These are phyloP conservation scores for Hyppa rectilinea DNA, from an alignment of 2,888 invertebrate species.

Conservation along the genomic window DNA sequence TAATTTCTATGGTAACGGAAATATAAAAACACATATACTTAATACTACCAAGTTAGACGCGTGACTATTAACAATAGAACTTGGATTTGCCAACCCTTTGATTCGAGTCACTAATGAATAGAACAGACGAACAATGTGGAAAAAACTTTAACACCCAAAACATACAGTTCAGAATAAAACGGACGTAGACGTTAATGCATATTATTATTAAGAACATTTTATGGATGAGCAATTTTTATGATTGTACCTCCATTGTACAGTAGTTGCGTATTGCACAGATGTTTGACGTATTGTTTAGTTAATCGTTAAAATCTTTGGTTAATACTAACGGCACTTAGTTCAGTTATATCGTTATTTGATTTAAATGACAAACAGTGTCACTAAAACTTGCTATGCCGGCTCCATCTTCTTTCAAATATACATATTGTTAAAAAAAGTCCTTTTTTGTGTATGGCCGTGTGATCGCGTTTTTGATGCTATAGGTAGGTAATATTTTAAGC, in stretches of 20 bases:
- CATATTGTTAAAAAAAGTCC: no score
- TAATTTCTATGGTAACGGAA: conserved; percentile 86
- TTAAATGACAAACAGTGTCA: conserved; percentile 35
- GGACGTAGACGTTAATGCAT: conserved; percentile 73
- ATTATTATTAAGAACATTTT: conserved; percentile 83
- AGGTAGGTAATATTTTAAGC: no score
- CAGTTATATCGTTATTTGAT: conserved; percentile 32
- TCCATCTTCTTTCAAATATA: no score
- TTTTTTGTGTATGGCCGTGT: no score
- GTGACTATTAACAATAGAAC: conserved; percentile 89
- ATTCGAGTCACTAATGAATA: conserved; percentile 86
- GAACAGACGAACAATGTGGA: conserved; percentile 52
- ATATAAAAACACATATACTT: conserved; percentile 85
- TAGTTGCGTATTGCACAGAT: conserved; percentile 70
- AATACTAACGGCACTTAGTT: conserved; percentile 44
- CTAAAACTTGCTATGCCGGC: no score
- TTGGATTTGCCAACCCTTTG: conserved; percentile 90
- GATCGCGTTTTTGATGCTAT: no score
- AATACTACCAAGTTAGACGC: conserved; percentile 86
- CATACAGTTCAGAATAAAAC: conserved; percentile 67
- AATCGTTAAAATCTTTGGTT: conserved; percentile 70
- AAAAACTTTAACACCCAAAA: conserved; percentile 61
- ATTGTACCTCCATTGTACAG: conserved; percentile 80
- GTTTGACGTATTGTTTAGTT: conserved; percentile 71
- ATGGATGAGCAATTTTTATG: conserved; percentile 89